Evolutionary conservation across 1,140 invertebrate species (phyloP).

Genomic region (Drosophila hydei): DNA sequence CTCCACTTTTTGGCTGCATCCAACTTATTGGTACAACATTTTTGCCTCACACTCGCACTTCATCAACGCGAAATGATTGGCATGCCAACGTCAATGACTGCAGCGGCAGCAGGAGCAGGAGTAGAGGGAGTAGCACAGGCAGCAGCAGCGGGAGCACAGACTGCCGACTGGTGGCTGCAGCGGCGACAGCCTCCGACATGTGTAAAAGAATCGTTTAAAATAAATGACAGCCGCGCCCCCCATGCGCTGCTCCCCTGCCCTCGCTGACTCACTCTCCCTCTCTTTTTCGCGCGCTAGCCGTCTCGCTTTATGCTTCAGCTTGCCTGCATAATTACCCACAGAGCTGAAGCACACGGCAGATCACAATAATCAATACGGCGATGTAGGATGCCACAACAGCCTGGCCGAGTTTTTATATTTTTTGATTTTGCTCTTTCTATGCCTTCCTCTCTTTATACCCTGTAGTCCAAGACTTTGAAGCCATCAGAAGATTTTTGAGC

Average conservation of each 20-base stretch:
- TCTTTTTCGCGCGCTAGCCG: neutral
- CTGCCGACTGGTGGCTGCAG: slow-evolving; percentile 41
- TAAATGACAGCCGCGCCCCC: slow-evolving; percentile 73
- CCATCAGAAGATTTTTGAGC: no score
- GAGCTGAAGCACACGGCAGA: slow-evolving; percentile 68
- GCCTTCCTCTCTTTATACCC: slow-evolving; percentile 31
- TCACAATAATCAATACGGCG: slow-evolving; percentile 80
- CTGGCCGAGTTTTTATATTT: slow-evolving; percentile 57
- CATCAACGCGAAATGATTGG: slow-evolving; percentile 82
- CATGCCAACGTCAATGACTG: slow-evolving; percentile 66
- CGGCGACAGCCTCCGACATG: slow-evolving; percentile 77
- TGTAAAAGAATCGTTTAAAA: slow-evolving; percentile 83
- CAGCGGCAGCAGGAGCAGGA: neutral
- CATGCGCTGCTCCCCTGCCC: neutral
- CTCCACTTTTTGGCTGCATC: slow-evolving; percentile 15
- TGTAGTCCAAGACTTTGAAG: slow-evolving; percentile 5
- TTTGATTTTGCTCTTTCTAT: slow-evolving; percentile 5
- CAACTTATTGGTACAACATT: slow-evolving; percentile 74
- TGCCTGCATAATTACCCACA: slow-evolving; percentile 75
- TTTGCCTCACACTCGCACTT: slow-evolving; percentile 80
- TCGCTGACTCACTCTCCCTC: neutral
- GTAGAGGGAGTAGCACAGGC: neutral
- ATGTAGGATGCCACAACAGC: slow-evolving; percentile 24
- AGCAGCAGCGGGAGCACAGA: neutral
- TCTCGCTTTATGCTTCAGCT: slow-evolving; percentile 12